Conservation (phyloP, 2,797 vertebrate genomes). For the Pipistrellus pipistrellus region DNA sequence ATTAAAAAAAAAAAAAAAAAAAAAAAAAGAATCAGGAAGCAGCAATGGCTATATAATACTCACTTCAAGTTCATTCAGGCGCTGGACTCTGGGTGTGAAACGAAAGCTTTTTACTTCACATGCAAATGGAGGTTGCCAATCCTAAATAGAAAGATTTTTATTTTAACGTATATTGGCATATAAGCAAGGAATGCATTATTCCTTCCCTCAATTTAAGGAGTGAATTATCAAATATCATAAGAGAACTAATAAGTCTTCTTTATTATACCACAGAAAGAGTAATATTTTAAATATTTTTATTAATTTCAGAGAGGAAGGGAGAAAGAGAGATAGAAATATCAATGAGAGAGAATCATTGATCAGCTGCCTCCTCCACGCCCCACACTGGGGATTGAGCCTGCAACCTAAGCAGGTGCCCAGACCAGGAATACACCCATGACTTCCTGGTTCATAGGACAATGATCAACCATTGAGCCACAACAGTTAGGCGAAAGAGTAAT, state of each 20-base stretch:
- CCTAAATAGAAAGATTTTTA: conserved; percentile 88
- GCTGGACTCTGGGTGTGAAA: conserved; percentile 97
- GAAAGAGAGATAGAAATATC: too few species aligned
- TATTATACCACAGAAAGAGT: conserved; percentile 1
- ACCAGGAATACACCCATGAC: too few species aligned
- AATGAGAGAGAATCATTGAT: too few species aligned
- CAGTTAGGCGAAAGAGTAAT: background rate
- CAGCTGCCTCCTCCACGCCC: too few species aligned
- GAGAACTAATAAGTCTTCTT: conserved; percentile 10
- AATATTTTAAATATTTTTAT: background rate
- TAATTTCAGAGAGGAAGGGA: too few species aligned
- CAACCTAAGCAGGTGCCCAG: too few species aligned
- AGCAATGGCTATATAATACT: conserved; percentile 78
- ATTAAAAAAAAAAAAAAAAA: background rate
- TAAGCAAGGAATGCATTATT: conserved; percentile 38
- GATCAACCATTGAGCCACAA: too few species aligned
- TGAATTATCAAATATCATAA: conserved; percentile 48
- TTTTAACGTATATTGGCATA: background rate
- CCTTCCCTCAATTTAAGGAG: background rate
- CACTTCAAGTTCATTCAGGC: conserved; percentile 98
- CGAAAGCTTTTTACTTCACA: conserved; percentile 98
- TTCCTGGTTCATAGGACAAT: too few species aligned
- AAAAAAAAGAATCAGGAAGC: background rate
- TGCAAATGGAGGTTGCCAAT: conserved; percentile 99
- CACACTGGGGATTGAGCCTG: too few species aligned